A percentile compares a stretch with the other conserved stretches of the same genome.
phyloP scores from a whole-genome alignment of 2,797 vertebrate genomes.

The Sus cebifrons region DNA sequence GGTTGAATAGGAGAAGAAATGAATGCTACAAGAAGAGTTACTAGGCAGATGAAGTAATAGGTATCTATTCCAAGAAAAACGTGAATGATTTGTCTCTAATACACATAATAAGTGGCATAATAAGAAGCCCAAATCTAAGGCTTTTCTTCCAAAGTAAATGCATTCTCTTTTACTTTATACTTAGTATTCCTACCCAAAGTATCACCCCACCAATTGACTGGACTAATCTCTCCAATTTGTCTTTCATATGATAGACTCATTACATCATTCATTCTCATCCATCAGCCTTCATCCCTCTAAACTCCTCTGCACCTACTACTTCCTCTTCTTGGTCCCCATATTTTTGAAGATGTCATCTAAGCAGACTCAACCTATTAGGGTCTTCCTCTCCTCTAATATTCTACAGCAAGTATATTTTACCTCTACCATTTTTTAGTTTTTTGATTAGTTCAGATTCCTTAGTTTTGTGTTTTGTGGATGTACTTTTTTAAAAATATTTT shows the following conservation, averaged over 20 bases:
- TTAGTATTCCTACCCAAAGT: neutral
- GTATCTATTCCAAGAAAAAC: neutral
- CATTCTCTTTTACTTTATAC: neutral
- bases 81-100: neutral
- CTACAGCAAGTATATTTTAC: neutral
- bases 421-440: neutral
- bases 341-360: neutral
- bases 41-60: neutral
- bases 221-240: neutral
- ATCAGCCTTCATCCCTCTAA: neutral
- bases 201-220: neutral
- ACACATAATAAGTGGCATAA: neutral
- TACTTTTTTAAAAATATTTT: neutral
- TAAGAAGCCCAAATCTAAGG: constrained; percentile 5
- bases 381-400: neutral
- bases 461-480: neutral
- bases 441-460: neutral
- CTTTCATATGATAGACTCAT: neutral
- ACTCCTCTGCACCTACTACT: neutral
- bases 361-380: neutral
- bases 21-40: neutral
- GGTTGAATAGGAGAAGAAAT: neutral
- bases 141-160: neutral
- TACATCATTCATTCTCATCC: neutral
- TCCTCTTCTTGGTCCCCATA: neutral